A percentile compares a stretch with the other conserved stretches of the same genome.
phyloP scores from a whole-genome alignment of 2,113 vertebrate species.

The Terrapene triunguis region DNA sequence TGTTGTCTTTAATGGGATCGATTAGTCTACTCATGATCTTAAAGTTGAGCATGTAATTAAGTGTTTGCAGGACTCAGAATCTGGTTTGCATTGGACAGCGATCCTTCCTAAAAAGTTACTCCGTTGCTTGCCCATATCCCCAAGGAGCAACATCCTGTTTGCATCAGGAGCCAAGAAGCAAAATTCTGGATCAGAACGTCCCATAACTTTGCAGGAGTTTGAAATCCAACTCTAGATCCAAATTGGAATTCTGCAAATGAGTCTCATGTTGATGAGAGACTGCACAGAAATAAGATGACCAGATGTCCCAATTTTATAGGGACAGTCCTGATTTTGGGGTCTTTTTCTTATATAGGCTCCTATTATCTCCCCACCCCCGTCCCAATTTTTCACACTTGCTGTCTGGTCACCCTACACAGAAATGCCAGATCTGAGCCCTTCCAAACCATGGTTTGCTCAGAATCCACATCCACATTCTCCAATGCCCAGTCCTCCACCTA shows the following conservation, averaged over 20 bases:
- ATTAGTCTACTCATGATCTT: neutral
- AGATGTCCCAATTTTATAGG: too few relatives aligned
- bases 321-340: too few relatives aligned
- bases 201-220: conserved; percentile 23
- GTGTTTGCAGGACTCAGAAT: neutral
- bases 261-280: conserved; percentile 54
- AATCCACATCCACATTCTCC: neutral
- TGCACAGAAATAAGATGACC: conserved; percentile 21
- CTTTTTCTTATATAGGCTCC: too few relatives aligned
- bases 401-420: neutral
- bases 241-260: conserved; percentile 47
- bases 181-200: conserved; percentile 37
- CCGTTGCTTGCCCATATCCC: neutral
- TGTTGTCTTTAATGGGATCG: neutral
- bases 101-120: conserved; percentile 8
- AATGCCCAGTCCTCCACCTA: neutral
- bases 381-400: too few relatives aligned
- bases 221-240: conserved; percentile 49
- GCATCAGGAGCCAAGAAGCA: neutral
- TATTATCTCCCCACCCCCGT: too few relatives aligned
- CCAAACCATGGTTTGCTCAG: neutral
- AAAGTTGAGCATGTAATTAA: neutral
- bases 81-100: neutral
- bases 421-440: neutral
- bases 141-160: neutral